These are phyloP conservation scores for Rutpela maculata DNA, from an alignment of 2,888 invertebrate species.

Conservation along the genomic window DNA sequence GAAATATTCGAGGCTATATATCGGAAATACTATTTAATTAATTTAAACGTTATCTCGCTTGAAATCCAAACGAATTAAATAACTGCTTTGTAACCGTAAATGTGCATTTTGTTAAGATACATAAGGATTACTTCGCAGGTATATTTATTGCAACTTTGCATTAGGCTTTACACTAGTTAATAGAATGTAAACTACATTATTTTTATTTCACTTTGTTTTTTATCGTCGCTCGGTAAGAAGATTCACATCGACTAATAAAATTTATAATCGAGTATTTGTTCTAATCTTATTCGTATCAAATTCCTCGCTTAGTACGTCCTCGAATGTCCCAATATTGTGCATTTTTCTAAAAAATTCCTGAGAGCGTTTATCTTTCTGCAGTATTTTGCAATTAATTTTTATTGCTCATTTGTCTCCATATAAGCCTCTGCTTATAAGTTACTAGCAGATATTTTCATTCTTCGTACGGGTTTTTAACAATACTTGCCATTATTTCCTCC, in stretches of 20 bases:
- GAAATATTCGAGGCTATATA: conserved; percentile 61
- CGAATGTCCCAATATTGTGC: no score
- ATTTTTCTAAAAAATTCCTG: no score
- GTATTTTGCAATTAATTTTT: no score
- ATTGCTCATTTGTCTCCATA: no score
- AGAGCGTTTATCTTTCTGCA: no score
- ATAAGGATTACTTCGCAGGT: conserved; percentile 44
- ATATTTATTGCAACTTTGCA: conserved; percentile 39
- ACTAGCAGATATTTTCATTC: no score
- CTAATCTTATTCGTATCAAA: background rate
- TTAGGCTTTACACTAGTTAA: conserved; percentile 36
- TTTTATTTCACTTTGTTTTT: conserved; percentile 26
- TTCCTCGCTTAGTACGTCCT: background rate
- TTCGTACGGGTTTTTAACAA: no score
- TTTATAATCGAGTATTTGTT: background rate
- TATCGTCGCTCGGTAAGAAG: background rate
- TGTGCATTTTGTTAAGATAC: conserved; percentile 50
- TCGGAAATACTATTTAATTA: conserved; percentile 67
- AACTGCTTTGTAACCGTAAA: conserved; percentile 61
- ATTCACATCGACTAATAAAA: conserved; percentile 15
- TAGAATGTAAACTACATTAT: conserved; percentile 32
- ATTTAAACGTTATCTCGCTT: conserved; percentile 65
- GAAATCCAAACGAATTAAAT: conserved; percentile 64
- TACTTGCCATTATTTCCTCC: no score
- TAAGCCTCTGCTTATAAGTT: no score